Base-by-base conservation (phyloP, 2,888 invertebrate species). In the Drosophila mettleri region DNA sequence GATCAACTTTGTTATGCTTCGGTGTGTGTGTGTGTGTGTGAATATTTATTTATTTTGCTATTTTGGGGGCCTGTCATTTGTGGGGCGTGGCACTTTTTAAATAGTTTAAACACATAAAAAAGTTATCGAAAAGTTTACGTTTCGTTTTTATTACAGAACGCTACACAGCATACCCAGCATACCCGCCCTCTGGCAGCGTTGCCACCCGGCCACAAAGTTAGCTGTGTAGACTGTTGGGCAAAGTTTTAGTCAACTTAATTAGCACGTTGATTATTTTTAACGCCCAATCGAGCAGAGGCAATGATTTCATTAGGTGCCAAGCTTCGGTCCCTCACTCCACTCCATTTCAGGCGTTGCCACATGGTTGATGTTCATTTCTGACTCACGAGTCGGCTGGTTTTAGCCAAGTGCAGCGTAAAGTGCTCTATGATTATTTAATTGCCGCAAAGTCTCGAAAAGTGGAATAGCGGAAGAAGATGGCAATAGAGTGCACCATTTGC, bases 381-480 rank as follows among this genome's bases (percentile, higher is more conserved):
- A 27, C 43, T 57, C 49, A 16, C 51, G 41, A 60, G 22, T 64
- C 51, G 65, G 16, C 27, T 39, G 45, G 16, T 18, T 29, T 3
- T 41, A 43, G 18, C 69, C 69, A 53, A 77, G 66, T 80, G 84
- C 78, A 74, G 66, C 64, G 74, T 38, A 67, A 80, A 84, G 68
- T 84, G 82, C 76, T 64, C 83, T 82, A 87, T 82, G 88, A 85
- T 87, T 85, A 82, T 82, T 85, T 82, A 87, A 82, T 87, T 79
- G 83, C 86, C 77, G 22, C 52, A 62, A 73, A 38, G 58, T 66
- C 61, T 45, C 53, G 41, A 45, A 18, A 51, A n/a, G 29, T 52
- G 34, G 22, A 27, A 46, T 9, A 41, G 12, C 9, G 10, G 20
- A 14, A 29, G 33, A 8, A 31, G 16, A 6, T 24, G 16, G 33